A percentile compares a stretch with the other conserved stretches of the same genome.
Evolutionary conservation across 2,113 vertebrate species (phyloP).

Genomic region (Gobio gobio): DNA sequence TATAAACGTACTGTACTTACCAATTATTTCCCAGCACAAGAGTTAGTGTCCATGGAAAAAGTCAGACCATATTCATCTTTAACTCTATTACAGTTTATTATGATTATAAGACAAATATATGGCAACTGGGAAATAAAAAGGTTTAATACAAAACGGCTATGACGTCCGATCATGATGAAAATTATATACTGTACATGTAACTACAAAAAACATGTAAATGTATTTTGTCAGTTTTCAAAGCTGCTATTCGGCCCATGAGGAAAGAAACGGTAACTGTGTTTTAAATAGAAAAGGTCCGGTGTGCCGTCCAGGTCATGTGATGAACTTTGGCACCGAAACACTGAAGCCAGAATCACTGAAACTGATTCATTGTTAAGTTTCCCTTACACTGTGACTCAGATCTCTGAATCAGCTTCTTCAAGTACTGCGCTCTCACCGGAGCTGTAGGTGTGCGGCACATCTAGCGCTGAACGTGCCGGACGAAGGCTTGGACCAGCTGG

Average conservation of each 20-base stretch:
- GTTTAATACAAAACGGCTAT: conserved; percentile 10
- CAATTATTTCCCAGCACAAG: too few species aligned
- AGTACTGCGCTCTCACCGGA: background rate
- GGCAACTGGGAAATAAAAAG: conserved; percentile 14
- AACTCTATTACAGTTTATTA: background rate
- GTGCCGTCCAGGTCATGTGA: background rate
- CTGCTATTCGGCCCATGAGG: background rate
- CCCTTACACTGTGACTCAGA: background rate
- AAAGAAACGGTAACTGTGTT: background rate
- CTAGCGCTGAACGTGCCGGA: conserved; percentile 92
- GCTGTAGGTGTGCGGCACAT: background rate
- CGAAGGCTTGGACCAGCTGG: conserved; percentile 94
- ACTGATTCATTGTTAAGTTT: conserved; percentile 4
- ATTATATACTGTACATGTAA: conserved; percentile 33
- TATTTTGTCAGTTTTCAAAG: background rate
- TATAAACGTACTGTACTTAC: too few species aligned
- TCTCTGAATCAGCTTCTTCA: background rate
- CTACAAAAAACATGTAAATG: background rate
- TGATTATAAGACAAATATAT: conserved; percentile 20
- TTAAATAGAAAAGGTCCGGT: conserved; percentile 30
- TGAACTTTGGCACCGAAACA: background rate
- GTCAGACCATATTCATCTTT: background rate
- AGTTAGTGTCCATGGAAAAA: background rate
- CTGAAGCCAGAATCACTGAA: conserved; percentile 2
- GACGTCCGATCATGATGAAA: background rate